Evolutionary conservation across 2,888 invertebrate genomes (phyloP).

Genomic region (Parthenolecanium corni): DNA sequence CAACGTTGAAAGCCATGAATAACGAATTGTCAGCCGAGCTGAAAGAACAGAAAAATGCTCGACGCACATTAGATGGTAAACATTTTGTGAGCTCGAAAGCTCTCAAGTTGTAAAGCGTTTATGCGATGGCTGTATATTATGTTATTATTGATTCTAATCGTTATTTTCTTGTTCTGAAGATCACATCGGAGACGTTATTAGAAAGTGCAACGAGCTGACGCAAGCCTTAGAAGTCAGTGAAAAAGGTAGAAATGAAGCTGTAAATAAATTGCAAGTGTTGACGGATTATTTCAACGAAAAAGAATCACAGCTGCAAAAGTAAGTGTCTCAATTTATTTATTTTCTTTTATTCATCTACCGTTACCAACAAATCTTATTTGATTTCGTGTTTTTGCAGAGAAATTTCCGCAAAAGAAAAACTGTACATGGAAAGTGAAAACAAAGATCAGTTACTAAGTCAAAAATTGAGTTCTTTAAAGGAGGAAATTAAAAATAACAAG

Average conservation of each 20-base stretch:
- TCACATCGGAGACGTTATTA: conserved; percentile 6
- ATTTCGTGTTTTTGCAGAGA: conserved; percentile 47
- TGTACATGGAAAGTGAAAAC: conserved; percentile 68
- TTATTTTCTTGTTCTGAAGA: background rate
- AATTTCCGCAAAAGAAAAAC: conserved; percentile 57
- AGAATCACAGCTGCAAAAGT: conserved; percentile 78
- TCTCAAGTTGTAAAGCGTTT: too few species aligned
- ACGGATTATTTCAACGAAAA: conserved; percentile 83
- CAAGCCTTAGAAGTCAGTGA: conserved; percentile 8
- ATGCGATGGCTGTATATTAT: background rate
- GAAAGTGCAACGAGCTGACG: conserved; percentile 3
- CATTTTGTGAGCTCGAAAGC: background rate
- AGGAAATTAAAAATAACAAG: conserved; percentile 69
- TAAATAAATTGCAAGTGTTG: conserved; percentile 60
- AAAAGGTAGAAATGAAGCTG: conserved; percentile 14
- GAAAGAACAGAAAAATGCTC: conserved; percentile 13
- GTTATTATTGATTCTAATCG: too few species aligned
- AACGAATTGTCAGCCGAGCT: background rate
- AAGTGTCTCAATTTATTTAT: conserved; percentile 36
- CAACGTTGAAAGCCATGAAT: conserved; percentile 13
- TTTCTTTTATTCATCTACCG: background rate
- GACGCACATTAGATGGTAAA: conserved; percentile 14
- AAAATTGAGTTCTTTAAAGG: conserved; percentile 62
- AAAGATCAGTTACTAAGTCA: conserved; percentile 70
- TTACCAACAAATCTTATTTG: conserved; percentile 30